Percentiles rank a stretch among this genome's conserved stretches.
These are phyloP conservation scores for Agrilus planipennis DNA, from an alignment of 1,140 invertebrate genomes.

Conservation along the genomic window DNA sequence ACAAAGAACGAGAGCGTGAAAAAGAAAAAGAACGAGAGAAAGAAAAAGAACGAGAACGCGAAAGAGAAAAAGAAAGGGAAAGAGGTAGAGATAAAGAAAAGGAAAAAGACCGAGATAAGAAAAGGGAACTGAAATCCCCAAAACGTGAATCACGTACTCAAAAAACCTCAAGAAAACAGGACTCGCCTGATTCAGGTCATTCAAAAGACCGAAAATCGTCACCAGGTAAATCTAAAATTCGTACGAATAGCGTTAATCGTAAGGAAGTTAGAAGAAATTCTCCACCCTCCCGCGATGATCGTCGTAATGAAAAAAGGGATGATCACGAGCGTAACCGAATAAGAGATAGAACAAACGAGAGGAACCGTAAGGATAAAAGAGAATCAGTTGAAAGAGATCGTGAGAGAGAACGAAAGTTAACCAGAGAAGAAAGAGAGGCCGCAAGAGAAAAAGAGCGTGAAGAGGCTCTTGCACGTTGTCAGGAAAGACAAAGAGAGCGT, in stretches of 20 bases:
- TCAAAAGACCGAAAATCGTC: constrained; percentile 27
- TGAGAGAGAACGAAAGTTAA: constrained; percentile 36
- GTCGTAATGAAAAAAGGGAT: constrained; percentile 21
- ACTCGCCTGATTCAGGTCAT: constrained; percentile 30
- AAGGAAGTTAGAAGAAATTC: constrained; percentile 22
- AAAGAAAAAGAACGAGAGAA: constrained; percentile 27
- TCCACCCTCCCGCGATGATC: constrained; percentile 19
- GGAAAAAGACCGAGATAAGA: constrained; percentile 26
- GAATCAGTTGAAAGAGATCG: constrained; percentile 28
- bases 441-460: constrained; percentile 44
- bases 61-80: constrained; percentile 23
- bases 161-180: constrained; percentile 25
- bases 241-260: too few species aligned
- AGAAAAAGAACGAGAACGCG: constrained; percentile 26
- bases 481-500: constrained; percentile 45
- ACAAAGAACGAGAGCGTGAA: constrained; percentile 24
- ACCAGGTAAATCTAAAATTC: constrained; percentile 20
- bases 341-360: constrained; percentile 17
- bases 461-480: constrained; percentile 42
- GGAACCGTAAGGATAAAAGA: constrained; percentile 22
- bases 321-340: constrained; percentile 20
- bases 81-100: constrained; percentile 14
- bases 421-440: constrained; percentile 37
- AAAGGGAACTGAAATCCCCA: constrained; percentile 23
- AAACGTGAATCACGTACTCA: constrained; percentile 22